Evolutionary conservation across 2,888 invertebrate species (phyloP), one percentile per base, ranked within the genome.

Genomic region (Pseudeuparius sepicola): DNA sequence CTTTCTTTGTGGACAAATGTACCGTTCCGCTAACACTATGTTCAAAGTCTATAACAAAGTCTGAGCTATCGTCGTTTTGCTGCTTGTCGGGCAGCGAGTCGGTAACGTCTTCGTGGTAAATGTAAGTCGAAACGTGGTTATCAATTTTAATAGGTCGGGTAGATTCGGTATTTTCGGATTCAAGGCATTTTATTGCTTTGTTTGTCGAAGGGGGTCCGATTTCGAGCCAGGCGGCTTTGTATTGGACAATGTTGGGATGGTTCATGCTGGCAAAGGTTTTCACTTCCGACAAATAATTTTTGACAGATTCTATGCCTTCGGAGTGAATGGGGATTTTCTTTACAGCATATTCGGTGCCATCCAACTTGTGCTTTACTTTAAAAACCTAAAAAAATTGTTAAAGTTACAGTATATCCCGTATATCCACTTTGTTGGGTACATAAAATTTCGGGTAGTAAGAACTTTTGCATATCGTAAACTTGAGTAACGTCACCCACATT

Each of bases 211-310:
- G 64, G 0, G 65, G 65, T 42, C 70, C 68, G 41, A 74, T 65
- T 58, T 86, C 86, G 16, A 86, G 60, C 87, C 87, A 87, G 1
- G 86, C 85, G 1, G 78, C 78, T 64, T 86, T 85, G 52, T 86
- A 87, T 13, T 81, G 75, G 4, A 87, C 83, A 42, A 87, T 80
- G 55, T 86, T 84, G 0, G 75, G 70, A 62, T 86, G 86, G 52
- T 81, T 78, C 14, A 86, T 62, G 50, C 74, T 75, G 0, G 87
- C 85, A 45, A 86, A 71, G 2, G 82, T 81, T 61, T 83, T 82
- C 1, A 85, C 86, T 68, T 87, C 86, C 3, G 76, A 66, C 24
- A 85, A 62, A 61, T 78, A 78, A 26, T 66, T 68, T 59, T 75
- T 67, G 11, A 81, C 71, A 0, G 72, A 69, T 38, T 75, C 65